These are phyloP conservation scores for Bicyclus anynana DNA, from an alignment of 1,140 invertebrate genomes.

Conservation along the genomic window DNA sequence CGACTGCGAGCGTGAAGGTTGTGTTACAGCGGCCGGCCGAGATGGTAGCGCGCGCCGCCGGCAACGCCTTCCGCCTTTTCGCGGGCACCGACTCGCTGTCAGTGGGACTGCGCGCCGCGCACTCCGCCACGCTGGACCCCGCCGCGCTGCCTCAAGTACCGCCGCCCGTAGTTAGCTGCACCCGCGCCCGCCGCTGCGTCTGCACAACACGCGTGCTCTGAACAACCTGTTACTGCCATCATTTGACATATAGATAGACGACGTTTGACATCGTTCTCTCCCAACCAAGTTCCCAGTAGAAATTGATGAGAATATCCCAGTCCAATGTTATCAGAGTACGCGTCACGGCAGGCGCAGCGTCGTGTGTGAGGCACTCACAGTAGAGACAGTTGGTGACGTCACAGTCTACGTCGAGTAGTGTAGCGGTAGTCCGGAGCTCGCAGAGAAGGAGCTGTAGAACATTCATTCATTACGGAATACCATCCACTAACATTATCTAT, in stretches of 20 bases:
- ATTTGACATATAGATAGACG: too few species aligned
- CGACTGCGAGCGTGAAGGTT: slow-evolving; percentile 32
- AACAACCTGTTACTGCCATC: too few species aligned
- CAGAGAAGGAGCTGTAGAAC: background rate
- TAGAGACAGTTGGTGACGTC: background rate
- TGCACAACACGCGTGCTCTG: too few species aligned
- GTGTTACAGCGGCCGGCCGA: slow-evolving; percentile 84
- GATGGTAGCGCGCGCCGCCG: slow-evolving; percentile 85
- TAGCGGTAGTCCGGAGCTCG: background rate
- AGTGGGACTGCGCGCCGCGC: slow-evolving; percentile 82
- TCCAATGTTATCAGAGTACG: background rate
- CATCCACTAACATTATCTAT: background rate
- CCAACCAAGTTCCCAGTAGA: too few species aligned
- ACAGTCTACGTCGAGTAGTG: background rate
- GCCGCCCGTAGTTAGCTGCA: slow-evolving; percentile 23
- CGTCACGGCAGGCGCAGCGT: background rate
- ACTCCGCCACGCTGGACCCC: slow-evolving; percentile 78
- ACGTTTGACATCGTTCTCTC: too few species aligned
- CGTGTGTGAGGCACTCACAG: background rate
- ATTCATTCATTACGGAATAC: background rate
- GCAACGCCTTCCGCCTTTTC: slow-evolving; percentile 86
- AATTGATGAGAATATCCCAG: too few species aligned
- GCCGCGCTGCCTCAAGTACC: slow-evolving; percentile 67
- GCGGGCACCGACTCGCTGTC: slow-evolving; percentile 86
- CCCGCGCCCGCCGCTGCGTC: background rate